Conservation (phyloP, 2,888 invertebrate genomes). For the Brenthis ino region DNA sequence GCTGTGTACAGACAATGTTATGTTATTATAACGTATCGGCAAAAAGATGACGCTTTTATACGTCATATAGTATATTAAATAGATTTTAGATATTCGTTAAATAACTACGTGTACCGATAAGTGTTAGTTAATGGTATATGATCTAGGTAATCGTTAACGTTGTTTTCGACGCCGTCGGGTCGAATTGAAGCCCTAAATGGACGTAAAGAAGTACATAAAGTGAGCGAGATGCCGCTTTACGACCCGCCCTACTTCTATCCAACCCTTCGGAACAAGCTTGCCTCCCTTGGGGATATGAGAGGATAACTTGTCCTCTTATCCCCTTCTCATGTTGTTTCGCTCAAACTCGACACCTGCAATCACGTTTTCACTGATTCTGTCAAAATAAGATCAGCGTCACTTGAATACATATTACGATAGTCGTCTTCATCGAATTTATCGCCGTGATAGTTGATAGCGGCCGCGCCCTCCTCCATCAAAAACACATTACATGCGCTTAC, state of each 20-base stretch:
- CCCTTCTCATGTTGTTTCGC: background rate
- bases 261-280: slow-evolving; percentile 35
- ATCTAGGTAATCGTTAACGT: slow-evolving; percentile 36
- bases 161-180: slow-evolving; percentile 36
- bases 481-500: slow-evolving; percentile 69
- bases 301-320: slow-evolving; percentile 8
- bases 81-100: background rate
- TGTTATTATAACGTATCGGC: slow-evolving; percentile 6
- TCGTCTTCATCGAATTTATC: slow-evolving; percentile 51
- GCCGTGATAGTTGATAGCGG: slow-evolving; percentile 53
- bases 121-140: slow-evolving; percentile 21
- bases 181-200: slow-evolving; percentile 52
- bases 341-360: slow-evolving; percentile 25
- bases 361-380: slow-evolving; percentile 40
- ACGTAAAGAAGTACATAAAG: slow-evolving; percentile 63
- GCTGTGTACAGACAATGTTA: background rate
- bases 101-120: slow-evolving; percentile 4
- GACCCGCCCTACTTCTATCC: slow-evolving; percentile 50
- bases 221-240: slow-evolving; percentile 51
- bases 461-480: slow-evolving; percentile 76
- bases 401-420: slow-evolving; percentile 40
- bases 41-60: slow-evolving; percentile 29
- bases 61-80: background rate
- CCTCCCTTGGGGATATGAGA: slow-evolving; percentile 44
- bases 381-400: slow-evolving; percentile 42